Percentiles rank a stretch among this genome's conserved stretches.
These are phyloP conservation scores for Premnoplex brunnescens DNA, from an alignment of 2,797 vertebrate species.

Conservation along the genomic window DNA sequence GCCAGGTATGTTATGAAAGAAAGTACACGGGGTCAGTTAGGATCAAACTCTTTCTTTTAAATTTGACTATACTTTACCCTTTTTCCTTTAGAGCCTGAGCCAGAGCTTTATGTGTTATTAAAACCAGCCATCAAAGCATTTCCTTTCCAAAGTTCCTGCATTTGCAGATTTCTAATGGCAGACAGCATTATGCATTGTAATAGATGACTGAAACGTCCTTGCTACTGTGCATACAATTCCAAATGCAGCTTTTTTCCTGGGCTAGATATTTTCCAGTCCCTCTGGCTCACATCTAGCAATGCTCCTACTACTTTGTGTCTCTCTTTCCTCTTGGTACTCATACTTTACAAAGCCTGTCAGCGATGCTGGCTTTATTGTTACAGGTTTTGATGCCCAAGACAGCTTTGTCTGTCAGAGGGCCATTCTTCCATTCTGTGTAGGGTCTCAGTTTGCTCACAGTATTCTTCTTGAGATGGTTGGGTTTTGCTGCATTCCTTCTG, in stretches of 20 bases:
- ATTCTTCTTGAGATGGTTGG: neutral
- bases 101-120: conserved; percentile 11
- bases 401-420: neutral
- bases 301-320: neutral
- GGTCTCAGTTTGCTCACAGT: neutral
- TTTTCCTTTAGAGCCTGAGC: neutral
- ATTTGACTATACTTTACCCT: neutral
- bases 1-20: neutral
- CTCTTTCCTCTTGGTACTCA: neutral
- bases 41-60: neutral
- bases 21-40: neutral
- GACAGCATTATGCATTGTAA: neutral
- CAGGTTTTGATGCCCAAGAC: neutral
- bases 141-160: neutral
- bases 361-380: neutral
- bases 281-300: neutral
- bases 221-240: neutral
- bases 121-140: neutral
- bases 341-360: neutral
- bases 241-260: neutral
- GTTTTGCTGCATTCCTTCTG: neutral
- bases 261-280: neutral
- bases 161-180: conserved; percentile 20
- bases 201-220: neutral
- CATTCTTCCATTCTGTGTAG: neutral